These are phyloP conservation scores for Zaprionus taronus DNA, from an alignment of 1,140 invertebrate genomes.

Conservation along the genomic window DNA sequence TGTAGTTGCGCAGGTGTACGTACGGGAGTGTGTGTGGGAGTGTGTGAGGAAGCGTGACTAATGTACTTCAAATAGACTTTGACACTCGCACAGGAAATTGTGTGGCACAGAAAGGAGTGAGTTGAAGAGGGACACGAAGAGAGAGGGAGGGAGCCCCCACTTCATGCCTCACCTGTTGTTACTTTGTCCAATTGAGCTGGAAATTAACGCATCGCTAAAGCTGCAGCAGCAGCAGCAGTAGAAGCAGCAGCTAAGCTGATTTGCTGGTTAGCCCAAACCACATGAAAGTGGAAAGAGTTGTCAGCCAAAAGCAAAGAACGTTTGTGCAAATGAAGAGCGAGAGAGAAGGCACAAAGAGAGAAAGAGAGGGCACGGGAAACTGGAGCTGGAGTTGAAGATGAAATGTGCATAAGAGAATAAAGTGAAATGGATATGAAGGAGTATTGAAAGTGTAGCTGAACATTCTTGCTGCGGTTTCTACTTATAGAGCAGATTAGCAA, in stretches of 20 bases:
- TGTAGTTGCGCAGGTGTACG: conserved; percentile 1
- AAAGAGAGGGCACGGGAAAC: background rate
- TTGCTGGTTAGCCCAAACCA: conserved; percentile 24
- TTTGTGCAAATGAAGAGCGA: background rate
- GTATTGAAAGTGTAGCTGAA: background rate
- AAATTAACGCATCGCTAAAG: conserved; percentile 45
- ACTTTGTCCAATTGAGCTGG: conserved; percentile 47
- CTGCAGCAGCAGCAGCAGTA: conserved; percentile 17
- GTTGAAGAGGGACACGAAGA: background rate
- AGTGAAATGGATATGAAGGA: background rate
- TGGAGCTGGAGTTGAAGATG: background rate
- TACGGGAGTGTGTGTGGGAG: conserved; percentile 5
- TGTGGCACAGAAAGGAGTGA: background rate
- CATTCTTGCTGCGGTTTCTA: background rate
- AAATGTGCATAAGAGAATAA: conserved; percentile 4
- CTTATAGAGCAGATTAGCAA: background rate
- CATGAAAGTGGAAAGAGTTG: conserved; percentile 25
- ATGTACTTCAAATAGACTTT: conserved; percentile 54
- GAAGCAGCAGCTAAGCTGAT: conserved; percentile 36
- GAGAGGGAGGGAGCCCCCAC: background rate
- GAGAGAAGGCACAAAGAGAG: background rate
- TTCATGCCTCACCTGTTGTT: conserved; percentile 41
- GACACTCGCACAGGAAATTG: conserved; percentile 28
- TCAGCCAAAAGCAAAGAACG: background rate
- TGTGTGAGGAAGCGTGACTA: conserved; percentile 38